Percentiles rank a stretch among this genome's conserved stretches.
Evolutionary conservation across 2,797 vertebrate genomes (phyloP).

Genomic region (Emys orbicularis): DNA sequence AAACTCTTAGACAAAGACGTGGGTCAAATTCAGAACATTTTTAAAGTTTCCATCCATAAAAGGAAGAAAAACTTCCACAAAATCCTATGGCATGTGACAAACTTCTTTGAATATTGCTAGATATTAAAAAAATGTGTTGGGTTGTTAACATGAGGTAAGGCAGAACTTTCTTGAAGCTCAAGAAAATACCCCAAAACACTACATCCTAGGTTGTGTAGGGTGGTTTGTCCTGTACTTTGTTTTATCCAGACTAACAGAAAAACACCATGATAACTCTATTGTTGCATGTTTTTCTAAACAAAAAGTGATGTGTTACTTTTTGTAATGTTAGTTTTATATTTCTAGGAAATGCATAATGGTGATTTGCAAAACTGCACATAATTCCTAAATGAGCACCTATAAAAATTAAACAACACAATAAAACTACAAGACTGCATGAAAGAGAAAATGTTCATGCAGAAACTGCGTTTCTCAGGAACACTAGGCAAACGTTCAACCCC

Average conservation of each 20-base stretch:
- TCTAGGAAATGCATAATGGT: neutral
- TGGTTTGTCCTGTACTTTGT: neutral
- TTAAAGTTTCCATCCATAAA: neutral
- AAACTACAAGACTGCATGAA: neutral
- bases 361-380: neutral
- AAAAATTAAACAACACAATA: neutral
- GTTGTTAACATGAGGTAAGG: rapidly evolving
- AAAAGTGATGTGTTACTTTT: no score
- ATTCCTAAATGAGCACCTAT: neutral
- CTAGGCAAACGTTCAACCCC: no score
- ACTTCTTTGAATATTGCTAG: rapidly evolving
- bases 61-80: neutral
- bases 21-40: neutral
- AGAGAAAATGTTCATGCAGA: neutral
- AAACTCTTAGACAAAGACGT: neutral
- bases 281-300: no score
- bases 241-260: neutral
- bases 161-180: neutral
- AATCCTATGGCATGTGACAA: neutral
- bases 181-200: neutral
- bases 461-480: no score
- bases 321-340: no score
- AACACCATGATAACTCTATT: rapidly evolving
- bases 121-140: neutral
- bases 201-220: neutral